Percentiles rank a stretch among this genome's conserved stretches.
phyloP scores from a whole-genome alignment of 2,888 invertebrate genomes.

The Campaea margaritaria region DNA sequence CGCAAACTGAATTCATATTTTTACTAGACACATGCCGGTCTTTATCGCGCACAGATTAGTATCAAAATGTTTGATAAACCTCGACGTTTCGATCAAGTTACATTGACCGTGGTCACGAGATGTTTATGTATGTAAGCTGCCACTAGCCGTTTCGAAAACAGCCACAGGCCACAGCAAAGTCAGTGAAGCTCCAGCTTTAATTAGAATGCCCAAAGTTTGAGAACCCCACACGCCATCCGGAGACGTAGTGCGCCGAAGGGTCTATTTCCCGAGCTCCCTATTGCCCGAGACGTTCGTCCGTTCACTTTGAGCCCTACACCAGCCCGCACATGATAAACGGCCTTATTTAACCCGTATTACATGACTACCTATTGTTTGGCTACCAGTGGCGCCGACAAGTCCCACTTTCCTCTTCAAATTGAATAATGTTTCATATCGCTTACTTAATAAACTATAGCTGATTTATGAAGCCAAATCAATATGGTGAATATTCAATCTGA shows the following conservation, averaged over 20 bases:
- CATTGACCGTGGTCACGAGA: no score
- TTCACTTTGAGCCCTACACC: constrained; percentile 60
- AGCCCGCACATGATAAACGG: constrained; percentile 61
- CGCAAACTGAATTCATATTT: no score
- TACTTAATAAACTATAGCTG: constrained; percentile 30
- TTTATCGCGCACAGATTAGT: no score
- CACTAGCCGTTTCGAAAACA: no score
- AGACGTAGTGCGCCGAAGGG: constrained; percentile 48
- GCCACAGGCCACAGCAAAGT: not conserved
- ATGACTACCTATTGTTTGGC: constrained; percentile 67
- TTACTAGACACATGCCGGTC: no score
- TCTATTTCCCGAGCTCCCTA: constrained; percentile 55
- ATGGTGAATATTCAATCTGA: constrained; percentile 32
- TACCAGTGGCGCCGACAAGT: constrained; percentile 36
- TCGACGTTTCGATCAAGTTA: no score
- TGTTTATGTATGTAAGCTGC: no score
- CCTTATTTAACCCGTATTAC: constrained; percentile 67
- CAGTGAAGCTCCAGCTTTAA: not conserved
- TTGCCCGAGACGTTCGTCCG: constrained; percentile 54
- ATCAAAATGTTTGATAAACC: no score
- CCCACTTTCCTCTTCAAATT: constrained; percentile 29
- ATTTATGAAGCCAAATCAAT: constrained; percentile 34
- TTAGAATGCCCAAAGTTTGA: constrained; percentile 50
- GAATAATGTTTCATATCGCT: constrained; percentile 27
- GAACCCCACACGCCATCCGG: constrained; percentile 40